Base-by-base conservation (phyloP, 2,113 vertebrate species). In the Tyrannus savana region DNA sequence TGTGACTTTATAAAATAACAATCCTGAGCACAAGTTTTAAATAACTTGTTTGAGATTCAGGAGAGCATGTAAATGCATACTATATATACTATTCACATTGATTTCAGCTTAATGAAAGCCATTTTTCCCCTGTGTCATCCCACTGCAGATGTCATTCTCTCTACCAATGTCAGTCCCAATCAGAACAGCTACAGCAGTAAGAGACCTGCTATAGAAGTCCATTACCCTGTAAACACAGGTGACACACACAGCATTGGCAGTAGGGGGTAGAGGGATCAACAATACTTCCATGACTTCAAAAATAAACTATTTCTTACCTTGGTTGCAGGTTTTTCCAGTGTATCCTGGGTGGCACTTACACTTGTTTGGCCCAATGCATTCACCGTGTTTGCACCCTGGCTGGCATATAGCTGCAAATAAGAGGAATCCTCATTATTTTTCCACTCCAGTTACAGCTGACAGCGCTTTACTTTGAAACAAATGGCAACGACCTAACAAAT, bases 271-370 rank as follows among this genome's bases (percentile, higher is more conserved):
- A 79, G 14, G 22, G 42, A 64, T 6, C 50, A 77, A 41, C 33
- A 64, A 11, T 23, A 55, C 12, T 35, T 41, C 33, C 39, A 24
- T 6, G 6, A 50, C 50, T 58, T 81, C 6, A 52, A 47, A 42
- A 85, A 33, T 6, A 22, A 76, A 41, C 21, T 63, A 4, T 50
- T 82, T 75, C 98, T 98, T 98, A 99, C 99, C 99, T 98, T 99
- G 99, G 94, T 98, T 99, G 98, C 99, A 99, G 94, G 99, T 99
- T 98, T 99, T 99, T 77, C 99, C 99, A 2, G 98, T 98, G 96
- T 98, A 99, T 84, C 99, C 99, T 1, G 98, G 98, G 58, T 99
- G 98, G 89, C 99, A 99, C 97, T 99, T 99, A 98, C 99, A 99
- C 96, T 99, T 99, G 97, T 99, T 99, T 49, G 99, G 99, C 92